phyloP scores from a whole-genome alignment of 2,797 vertebrate species.

The Poeciliopsis gracilis region DNA sequence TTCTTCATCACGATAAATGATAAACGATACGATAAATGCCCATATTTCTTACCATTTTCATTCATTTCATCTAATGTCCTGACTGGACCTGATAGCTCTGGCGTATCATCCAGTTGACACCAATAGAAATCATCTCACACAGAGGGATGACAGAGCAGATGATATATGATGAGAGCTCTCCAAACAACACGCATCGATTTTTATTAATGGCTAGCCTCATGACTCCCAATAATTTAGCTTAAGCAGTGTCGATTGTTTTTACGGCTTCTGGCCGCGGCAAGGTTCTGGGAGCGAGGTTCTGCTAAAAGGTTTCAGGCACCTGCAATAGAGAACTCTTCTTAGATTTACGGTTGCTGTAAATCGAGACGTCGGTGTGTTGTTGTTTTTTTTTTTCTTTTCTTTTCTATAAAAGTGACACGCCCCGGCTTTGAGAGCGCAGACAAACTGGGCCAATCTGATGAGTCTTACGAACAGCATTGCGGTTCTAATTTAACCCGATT shows the following conservation, averaged over 20 bases:
- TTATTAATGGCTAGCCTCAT: constrained; percentile 9
- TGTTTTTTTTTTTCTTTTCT: not conserved
- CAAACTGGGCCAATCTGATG: not conserved
- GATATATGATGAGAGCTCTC: constrained; percentile 10
- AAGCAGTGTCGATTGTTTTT: constrained; percentile 6
- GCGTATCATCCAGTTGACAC: constrained; percentile 24
- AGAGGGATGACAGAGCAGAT: constrained; percentile 10
- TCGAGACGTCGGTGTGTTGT: not conserved
- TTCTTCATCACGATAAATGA: too few relatives aligned
- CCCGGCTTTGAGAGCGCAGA: not conserved
- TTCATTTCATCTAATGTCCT: constrained; percentile 19
- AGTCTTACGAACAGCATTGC: not conserved
- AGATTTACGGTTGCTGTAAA: not conserved
- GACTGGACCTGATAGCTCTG: constrained; percentile 12
- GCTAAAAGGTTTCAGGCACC: not conserved
- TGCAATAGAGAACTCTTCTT: not conserved
- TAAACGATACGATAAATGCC: constrained; percentile 1
- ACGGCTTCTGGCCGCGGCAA: not conserved
- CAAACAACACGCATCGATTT: constrained; percentile 8
- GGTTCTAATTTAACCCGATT: not conserved
- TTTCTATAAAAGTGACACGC: too few relatives aligned
- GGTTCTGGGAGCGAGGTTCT: not conserved
- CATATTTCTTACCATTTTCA: not conserved
- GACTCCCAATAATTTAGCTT: constrained; percentile 19
- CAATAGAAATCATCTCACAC: constrained; percentile 23